Evolutionary conservation across 2,888 invertebrate genomes (phyloP).

Genomic region (Polymixis lichenea): DNA sequence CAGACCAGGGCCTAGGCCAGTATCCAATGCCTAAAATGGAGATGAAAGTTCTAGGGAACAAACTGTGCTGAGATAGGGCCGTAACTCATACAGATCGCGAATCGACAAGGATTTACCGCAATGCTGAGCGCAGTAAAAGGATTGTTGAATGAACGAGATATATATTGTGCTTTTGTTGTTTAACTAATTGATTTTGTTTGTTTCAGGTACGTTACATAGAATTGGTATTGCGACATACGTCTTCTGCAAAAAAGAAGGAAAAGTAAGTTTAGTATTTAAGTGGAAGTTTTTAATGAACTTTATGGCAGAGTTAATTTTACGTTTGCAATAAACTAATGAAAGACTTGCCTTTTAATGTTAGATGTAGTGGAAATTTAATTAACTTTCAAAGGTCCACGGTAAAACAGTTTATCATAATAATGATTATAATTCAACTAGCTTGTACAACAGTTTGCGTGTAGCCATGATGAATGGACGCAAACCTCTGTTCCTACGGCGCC

Average conservation of each 20-base stretch:
- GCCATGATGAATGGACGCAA: constrained; percentile 56
- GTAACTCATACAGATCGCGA: constrained; percentile 83
- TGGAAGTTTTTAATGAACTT: not conserved
- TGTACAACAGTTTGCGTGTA: constrained; percentile 43
- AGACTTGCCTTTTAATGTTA: not conserved
- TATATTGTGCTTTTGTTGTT: constrained; percentile 28
- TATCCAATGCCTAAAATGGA: constrained; percentile 82
- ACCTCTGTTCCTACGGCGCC: constrained; percentile 52
- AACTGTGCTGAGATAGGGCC: constrained; percentile 71
- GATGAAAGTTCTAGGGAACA: constrained; percentile 82
- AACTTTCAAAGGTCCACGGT: constrained; percentile 37
- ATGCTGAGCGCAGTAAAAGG: constrained; percentile 68
- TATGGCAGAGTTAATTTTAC: not conserved
- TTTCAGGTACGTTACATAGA: constrained; percentile 61
- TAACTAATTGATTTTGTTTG: constrained; percentile 51
- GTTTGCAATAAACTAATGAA: not conserved
- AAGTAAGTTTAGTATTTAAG: constrained; percentile 12
- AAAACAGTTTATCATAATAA: constrained; percentile 52
- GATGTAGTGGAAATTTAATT: constrained; percentile 25
- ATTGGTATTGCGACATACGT: not conserved
- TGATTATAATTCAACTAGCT: constrained; percentile 53
- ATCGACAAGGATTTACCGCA: constrained; percentile 80
- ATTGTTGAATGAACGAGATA: constrained; percentile 34
- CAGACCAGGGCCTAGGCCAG: constrained; percentile 68
- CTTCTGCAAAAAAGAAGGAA: not conserved